phyloP scores from a whole-genome alignment of 1,140 invertebrate genomes.

The Eufriesea mexicana region DNA sequence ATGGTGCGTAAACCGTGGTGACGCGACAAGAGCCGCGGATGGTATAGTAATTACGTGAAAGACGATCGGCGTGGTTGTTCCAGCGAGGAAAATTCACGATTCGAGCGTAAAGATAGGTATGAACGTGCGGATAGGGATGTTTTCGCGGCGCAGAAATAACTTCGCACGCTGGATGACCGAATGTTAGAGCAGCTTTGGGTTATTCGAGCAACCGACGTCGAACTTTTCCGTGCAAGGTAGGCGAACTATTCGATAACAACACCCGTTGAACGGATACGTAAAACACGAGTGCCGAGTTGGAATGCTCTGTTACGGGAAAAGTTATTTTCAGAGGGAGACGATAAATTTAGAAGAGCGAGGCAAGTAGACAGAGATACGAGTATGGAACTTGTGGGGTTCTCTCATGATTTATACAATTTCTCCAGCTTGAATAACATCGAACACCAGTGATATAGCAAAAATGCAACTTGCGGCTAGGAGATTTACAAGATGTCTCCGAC shows the following conservation, averaged over 20 bases:
- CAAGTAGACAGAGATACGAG: background rate
- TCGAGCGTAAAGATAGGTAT: background rate
- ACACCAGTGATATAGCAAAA: no score
- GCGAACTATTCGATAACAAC: conserved; percentile 2
- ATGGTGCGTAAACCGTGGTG: background rate
- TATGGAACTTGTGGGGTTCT: background rate
- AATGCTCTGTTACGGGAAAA: conserved; percentile 15
- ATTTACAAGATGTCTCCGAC: no score
- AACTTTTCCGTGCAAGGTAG: background rate
- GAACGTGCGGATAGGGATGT: background rate
- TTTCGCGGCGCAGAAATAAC: background rate
- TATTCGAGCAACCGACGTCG: background rate
- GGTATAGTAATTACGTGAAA: no score
- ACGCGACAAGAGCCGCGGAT: no score
- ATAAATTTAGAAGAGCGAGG: conserved; percentile 5
- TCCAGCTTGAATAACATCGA: background rate
- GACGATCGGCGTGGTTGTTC: no score
- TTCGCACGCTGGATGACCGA: background rate
- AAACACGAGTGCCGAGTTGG: background rate
- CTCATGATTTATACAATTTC: background rate
- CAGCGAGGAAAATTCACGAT: background rate
- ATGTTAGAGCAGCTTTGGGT: no score
- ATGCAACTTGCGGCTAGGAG: no score
- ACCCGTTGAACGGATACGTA: background rate
- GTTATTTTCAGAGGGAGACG: conserved; percentile 2